These are phyloP conservation scores for Tor tambroides DNA, from an alignment of 2,113 vertebrate species.

Conservation along the genomic window DNA sequence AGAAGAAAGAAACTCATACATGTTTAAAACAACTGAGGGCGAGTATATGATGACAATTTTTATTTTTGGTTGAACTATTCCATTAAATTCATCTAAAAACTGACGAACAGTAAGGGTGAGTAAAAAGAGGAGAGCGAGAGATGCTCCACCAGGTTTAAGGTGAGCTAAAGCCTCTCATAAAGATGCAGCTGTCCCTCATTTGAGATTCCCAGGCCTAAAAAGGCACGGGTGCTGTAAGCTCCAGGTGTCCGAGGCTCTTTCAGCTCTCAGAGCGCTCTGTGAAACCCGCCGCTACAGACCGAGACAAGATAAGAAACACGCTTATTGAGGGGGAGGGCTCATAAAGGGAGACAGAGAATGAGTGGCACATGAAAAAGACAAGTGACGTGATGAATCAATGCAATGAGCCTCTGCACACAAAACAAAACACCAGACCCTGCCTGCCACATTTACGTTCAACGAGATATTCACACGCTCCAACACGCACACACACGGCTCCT, in stretches of 20 bases:
- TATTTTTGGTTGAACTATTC: background rate
- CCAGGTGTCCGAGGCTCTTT: slow-evolving; percentile 51
- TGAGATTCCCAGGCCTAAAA: slow-evolving; percentile 21
- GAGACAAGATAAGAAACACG: slow-evolving; percentile 33
- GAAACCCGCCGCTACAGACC: slow-evolving; percentile 25
- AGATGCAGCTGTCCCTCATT: slow-evolving; percentile 25
- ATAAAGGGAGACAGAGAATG: slow-evolving; percentile 73
- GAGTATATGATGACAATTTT: background rate
- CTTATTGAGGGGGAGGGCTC: slow-evolving; percentile 28
- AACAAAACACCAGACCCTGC: slow-evolving; percentile 48
- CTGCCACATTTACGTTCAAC: slow-evolving; percentile 27
- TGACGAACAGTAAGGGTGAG: background rate
- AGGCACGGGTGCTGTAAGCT: slow-evolving; percentile 3
- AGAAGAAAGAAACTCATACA: too few relatives aligned
- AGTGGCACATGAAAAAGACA: slow-evolving; percentile 70
- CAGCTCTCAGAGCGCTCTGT: slow-evolving; percentile 33
- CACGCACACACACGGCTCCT: slow-evolving; percentile 18
- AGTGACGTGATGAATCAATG: slow-evolving; percentile 63
- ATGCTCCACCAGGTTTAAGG: background rate
- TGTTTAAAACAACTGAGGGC: too few relatives aligned
- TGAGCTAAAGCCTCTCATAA: background rate
- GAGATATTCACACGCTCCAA: slow-evolving; percentile 40
- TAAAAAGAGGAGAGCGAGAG: background rate
- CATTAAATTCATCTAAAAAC: background rate
- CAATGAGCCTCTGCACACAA: slow-evolving; percentile 45